phyloP scores from a whole-genome alignment of 2,113 vertebrate genomes.

The Micromys minutus region DNA sequence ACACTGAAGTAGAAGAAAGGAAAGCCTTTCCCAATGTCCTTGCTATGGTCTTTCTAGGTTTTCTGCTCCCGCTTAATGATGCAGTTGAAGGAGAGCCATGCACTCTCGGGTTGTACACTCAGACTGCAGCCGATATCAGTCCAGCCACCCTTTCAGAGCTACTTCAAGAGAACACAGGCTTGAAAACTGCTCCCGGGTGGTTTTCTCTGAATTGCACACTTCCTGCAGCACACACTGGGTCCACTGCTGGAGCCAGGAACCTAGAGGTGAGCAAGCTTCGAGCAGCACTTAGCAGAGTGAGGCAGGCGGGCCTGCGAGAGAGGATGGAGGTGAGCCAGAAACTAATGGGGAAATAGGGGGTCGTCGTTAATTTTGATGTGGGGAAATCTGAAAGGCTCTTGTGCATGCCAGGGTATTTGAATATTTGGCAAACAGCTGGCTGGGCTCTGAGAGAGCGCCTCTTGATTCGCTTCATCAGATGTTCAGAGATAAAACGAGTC shows the following conservation, averaged over 20 bases:
- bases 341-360: neutral
- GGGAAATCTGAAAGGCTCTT: slow-evolving; percentile 42
- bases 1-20: neutral
- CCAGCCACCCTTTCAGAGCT: slow-evolving; percentile 3
- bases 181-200: neutral
- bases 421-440: slow-evolving; percentile 80
- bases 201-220: slow-evolving; percentile 40
- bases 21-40: slow-evolving; percentile 1
- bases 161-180: neutral
- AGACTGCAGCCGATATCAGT: neutral
- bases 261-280: neutral
- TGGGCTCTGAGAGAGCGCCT: slow-evolving; percentile 15
- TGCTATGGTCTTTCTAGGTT: neutral
- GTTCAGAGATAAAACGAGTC: slow-evolving; percentile 72
- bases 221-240: neutral
- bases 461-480: slow-evolving; percentile 71
- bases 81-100: slow-evolving; percentile 56
- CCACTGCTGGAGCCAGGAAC: neutral
- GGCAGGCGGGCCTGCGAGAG: neutral
- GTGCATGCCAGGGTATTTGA: slow-evolving; percentile 71
- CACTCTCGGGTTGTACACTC: neutral
- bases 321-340: slow-evolving; percentile 12
- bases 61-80: slow-evolving; percentile 39
- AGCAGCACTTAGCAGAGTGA: neutral
- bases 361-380: neutral